A percentile compares a stretch with the other conserved stretches of the same genome.
These are phyloP conservation scores for Rhabdophis nuchalis DNA, from an alignment of 2,797 vertebrate genomes.

Conservation along the genomic window DNA sequence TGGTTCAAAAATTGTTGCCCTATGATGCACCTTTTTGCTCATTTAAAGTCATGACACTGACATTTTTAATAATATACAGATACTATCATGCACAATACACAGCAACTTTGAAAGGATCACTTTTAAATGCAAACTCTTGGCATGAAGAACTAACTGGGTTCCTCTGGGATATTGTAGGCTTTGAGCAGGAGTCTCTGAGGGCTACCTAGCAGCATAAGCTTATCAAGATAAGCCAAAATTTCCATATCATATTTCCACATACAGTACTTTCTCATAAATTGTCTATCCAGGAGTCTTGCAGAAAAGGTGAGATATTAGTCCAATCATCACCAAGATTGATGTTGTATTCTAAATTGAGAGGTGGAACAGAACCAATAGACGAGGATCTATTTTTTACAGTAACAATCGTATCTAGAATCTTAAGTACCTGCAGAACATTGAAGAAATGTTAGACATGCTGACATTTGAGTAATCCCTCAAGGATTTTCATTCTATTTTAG, in stretches of 20 bases:
- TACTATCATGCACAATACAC: not conserved
- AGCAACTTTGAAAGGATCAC: not conserved
- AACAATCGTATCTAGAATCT: not conserved
- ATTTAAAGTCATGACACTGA: not conserved
- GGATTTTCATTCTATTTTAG: not conserved
- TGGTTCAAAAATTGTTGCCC: not conserved
- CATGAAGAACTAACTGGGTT: not conserved
- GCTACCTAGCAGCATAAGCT: not conserved
- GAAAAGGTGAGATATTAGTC: not conserved
- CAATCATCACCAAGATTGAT: not conserved
- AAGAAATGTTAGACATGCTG: not conserved
- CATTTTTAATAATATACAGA: not conserved
- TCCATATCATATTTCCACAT: not conserved
- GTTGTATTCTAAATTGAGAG: not conserved
- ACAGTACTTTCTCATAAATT: not conserved
- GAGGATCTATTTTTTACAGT: not conserved
- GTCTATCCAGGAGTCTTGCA: not conserved
- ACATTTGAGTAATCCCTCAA: not conserved
- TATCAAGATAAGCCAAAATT: not conserved
- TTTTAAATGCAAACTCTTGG: not conserved
- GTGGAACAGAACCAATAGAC: not conserved
- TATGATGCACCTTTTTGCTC: not conserved
- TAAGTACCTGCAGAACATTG: not conserved
- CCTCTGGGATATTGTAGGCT: not conserved
- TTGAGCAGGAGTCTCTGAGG: not conserved